Percentiles rank a stretch among this genome's conserved stretches.
Evolutionary conservation across 2,113 vertebrate genomes (phyloP).

Genomic region (Nothocercus julius): DNA sequence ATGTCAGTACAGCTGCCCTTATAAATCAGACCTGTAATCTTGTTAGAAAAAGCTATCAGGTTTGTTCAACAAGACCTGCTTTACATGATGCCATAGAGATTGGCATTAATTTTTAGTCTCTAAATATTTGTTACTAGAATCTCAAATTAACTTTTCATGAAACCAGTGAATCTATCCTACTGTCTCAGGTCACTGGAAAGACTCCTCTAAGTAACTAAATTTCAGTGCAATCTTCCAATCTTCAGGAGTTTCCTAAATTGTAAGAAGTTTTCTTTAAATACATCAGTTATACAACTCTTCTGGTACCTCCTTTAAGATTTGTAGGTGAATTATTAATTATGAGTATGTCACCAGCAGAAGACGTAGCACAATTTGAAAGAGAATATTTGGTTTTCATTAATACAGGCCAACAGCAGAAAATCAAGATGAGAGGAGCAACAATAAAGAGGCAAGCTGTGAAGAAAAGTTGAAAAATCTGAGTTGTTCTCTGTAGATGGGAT

Average conservation of each 20-base stretch:
- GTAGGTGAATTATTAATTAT: background rate
- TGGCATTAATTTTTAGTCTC: constrained; percentile 56
- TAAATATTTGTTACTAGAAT: constrained; percentile 17
- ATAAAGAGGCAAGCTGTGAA: background rate
- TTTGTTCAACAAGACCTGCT: constrained; percentile 23
- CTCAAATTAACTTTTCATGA: constrained; percentile 6
- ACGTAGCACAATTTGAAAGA: background rate
- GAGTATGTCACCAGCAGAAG: background rate
- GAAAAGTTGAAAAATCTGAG: background rate
- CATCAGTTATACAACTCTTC: background rate
- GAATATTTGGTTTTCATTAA: background rate
- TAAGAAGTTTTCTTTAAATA: background rate
- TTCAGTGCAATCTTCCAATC: background rate
- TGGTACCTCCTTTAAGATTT: background rate
- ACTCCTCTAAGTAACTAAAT: background rate
- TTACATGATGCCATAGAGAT: constrained; percentile 18
- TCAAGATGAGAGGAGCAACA: rapidly evolving
- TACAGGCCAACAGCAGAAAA: background rate
- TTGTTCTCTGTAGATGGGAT: background rate
- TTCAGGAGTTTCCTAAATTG: background rate
- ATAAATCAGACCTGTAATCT: constrained; percentile 32
- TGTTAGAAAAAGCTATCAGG: constrained; percentile 16
- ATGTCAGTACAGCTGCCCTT: constrained; percentile 35
- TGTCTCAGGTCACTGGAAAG: background rate
- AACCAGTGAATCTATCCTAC: background rate